These are phyloP conservation scores for Bettongia penicillata DNA, from an alignment of 2,113 vertebrate genomes.

Conservation along the genomic window DNA sequence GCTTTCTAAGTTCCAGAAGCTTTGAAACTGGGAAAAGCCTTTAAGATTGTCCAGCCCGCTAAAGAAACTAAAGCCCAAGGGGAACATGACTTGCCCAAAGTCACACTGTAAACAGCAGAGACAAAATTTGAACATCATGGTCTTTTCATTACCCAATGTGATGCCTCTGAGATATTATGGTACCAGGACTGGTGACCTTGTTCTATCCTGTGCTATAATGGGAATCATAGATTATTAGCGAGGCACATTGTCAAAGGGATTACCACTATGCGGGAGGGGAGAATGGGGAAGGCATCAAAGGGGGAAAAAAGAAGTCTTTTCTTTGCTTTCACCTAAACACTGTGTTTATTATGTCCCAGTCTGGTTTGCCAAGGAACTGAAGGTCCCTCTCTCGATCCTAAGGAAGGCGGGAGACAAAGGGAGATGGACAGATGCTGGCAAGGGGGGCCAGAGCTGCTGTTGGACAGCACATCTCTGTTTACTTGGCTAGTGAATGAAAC, in stretches of 20 bases:
- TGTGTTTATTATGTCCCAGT: neutral
- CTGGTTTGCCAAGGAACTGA: neutral
- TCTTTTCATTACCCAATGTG: neutral
- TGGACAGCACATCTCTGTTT: conserved; percentile 18
- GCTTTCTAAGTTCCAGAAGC: neutral
- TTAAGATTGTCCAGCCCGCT: neutral
- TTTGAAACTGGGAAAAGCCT: neutral
- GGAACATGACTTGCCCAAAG: neutral
- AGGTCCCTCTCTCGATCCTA: neutral
- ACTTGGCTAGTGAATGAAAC: conserved; percentile 57
- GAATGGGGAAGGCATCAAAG: neutral
- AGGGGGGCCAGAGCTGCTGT: conserved; percentile 22
- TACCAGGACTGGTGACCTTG: neutral
- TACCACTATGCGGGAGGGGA: neutral
- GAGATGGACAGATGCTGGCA: conserved; percentile 6
- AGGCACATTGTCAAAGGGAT: neutral
- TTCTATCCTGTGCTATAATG: neutral
- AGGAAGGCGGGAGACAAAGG: conserved; percentile 58
- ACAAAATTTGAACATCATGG: neutral
- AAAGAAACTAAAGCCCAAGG: neutral
- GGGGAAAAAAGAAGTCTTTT: neutral
- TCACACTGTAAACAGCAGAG: neutral
- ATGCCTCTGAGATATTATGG: neutral
- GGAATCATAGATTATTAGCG: neutral
- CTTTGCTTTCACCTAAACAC: neutral